These are phyloP conservation scores for Phoxinus phoxinus DNA, from an alignment of 2,113 vertebrate species.

Conservation along the genomic window DNA sequence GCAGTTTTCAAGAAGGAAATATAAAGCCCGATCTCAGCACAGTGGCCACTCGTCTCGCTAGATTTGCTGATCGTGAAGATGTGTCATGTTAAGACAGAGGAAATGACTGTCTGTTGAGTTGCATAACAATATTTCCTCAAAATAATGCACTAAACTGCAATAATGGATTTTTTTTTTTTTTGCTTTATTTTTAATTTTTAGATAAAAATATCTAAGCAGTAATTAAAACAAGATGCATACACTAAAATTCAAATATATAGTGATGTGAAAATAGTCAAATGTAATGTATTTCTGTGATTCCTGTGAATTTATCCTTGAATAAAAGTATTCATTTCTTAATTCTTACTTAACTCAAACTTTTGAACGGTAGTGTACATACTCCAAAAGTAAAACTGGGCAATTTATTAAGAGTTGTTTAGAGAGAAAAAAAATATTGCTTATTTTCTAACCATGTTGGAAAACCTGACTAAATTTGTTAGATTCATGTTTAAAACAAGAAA, in stretches of 20 bases:
- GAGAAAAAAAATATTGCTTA: no score
- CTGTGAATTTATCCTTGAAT: no score
- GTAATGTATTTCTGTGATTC: no score
- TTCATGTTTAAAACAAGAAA: not conserved
- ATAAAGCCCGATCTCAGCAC: not conserved
- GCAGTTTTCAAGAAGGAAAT: not conserved
- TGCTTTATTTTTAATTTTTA: not conserved
- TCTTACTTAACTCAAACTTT: no score
- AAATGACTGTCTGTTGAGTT: not conserved
- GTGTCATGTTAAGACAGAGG: not conserved
- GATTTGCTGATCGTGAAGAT: constrained; percentile 3
- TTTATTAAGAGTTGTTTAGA: no score
- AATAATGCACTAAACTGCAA: not conserved
- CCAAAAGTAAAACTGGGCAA: no score
- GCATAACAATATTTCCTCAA: not conserved
- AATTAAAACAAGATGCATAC: not conserved
- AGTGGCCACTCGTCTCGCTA: not conserved
- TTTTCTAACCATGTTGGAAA: not conserved
- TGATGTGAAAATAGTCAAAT: no score
- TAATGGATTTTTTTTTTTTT: not conserved
- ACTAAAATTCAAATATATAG: not conserved
- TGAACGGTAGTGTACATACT: no score
- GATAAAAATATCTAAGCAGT: not conserved
- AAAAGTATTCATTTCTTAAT: no score
- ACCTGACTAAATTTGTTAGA: not conserved